Evolutionary conservation across 2,797 vertebrate species (phyloP), one percentile per base, ranked within the genome.

Genomic region (Acrossocheilus fasciatus): DNA sequence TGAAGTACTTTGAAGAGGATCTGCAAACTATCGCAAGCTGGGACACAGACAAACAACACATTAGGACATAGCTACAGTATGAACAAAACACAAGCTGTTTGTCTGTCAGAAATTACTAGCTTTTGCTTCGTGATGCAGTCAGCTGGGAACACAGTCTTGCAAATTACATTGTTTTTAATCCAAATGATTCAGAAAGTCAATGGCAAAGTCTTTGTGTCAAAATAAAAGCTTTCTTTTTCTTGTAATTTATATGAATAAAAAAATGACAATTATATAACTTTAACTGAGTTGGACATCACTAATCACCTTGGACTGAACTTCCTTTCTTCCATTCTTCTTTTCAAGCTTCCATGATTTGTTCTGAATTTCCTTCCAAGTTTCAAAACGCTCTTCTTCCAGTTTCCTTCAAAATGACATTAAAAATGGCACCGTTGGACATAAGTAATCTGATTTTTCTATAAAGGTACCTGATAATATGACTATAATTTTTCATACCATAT

Each of bases 1-100:
- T 95, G 93, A 93, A 96, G 95, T 93, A 95, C 94, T 91, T 93
- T 95, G 92, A 93, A 96, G 95, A 95, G 95, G 94, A 93, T 89
- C 78, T 77, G 86, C 89, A 73, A 72, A 88, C 77, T 78, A 54
- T 75, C 23, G 6, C 68, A 69, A 77, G 73, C 76, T 68, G 64
- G 75, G 18, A 84, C 12, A 59, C 70, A 45, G n/a, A 57, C 7
- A 62, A 81, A 36, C 76, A 81, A 78, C 76, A 75, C 50, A 57
- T 64, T 81, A 64, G 34, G 83, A 57, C 39, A 41, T 84, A 68
- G 34, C n/a, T 78, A 86, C 87, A 62, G 70, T 87, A 68, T 87
- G 87, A 9, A 59, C 30, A 59, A 34, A 1, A 59, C 26, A 54
- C 64, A 57, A 70, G 45, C 34, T 41, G 47, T 77, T 68, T 0